Evolutionary conservation across 1,140 invertebrate genomes (phyloP), one percentile per base, ranked within the genome.

Genomic region (Nomia melanderi): DNA sequence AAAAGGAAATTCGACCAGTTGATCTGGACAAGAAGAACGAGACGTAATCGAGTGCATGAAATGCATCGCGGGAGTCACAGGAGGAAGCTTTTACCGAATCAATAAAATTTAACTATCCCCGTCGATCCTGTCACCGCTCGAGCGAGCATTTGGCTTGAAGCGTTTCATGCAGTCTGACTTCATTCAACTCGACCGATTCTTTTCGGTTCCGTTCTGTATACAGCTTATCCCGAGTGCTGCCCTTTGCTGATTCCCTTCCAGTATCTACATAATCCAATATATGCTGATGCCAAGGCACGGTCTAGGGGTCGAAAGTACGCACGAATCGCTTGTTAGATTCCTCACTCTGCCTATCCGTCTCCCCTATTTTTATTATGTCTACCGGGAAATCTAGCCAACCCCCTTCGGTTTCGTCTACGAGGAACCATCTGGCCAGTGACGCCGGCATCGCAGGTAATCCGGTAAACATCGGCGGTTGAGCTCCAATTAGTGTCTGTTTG

Each of bases 291-390:
- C 70, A 62, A 74, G 77, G 66, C 71, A 66, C 74, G 65, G 54
- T 62, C 56, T 33, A 27, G 65, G 77, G 82, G 84, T 86, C 82
- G 84, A 82, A 86, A 81, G 77, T 85, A 83, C 81, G n/a, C 66
- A 83, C 73, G 83, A 86, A 87, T 86, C 84, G 85, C 88, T 88
- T 88, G 88, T 87, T 88, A 87, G 83, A 50, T 47, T 70, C 39
- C 50, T 62, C 25, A 29, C 56, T 59, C 36, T 77, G 20, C 41
- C 12, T 3, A 67, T 60, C 54, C 57, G 20, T 7, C 7, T 56
- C 63, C 77, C 74, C 78, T 86, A 88, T 88, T 89, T 90, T 89
- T 90, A 88, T 85, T 89, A 78, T 82, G 88, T 88, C 88, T 87
- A 88, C 80, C 81, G 88, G 87, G 87, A 89, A 90, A 90, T 90